Percentiles rank a stretch among this genome's conserved stretches.
These are phyloP conservation scores for Excalfactoria chinensis DNA, from an alignment of 2,113 vertebrate species.

Conservation along the genomic window DNA sequence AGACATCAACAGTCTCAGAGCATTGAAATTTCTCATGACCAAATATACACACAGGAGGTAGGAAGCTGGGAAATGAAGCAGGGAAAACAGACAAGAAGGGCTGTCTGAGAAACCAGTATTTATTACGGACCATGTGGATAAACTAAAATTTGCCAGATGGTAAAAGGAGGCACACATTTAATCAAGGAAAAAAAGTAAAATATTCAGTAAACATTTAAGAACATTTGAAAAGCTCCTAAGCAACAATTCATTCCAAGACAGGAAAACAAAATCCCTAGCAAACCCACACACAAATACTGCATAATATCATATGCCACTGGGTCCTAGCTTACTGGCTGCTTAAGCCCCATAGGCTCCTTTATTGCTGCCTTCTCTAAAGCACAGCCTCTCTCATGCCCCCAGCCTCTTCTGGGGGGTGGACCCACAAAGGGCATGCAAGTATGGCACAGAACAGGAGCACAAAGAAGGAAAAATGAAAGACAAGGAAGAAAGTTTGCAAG, in stretches of 20 bases:
- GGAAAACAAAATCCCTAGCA: background rate
- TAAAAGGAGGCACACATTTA: background rate
- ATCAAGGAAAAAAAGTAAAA: background rate
- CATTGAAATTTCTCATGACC: background rate
- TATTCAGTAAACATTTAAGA: background rate
- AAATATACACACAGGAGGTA: background rate
- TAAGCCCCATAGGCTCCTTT: background rate
- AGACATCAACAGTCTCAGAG: background rate
- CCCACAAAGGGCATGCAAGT: background rate
- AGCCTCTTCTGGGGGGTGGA: background rate
- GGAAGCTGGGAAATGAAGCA: background rate
- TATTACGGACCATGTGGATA: background rate
- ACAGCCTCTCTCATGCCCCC: background rate
- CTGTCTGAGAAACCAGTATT: background rate
- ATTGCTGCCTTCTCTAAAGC: background rate
- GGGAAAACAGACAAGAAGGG: background rate
- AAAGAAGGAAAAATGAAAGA: background rate
- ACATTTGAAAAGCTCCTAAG: background rate
- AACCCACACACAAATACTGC: accelerated
- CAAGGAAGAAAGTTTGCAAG: background rate
- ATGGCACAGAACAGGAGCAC: accelerated
- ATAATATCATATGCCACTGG: background rate
- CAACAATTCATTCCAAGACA: background rate
- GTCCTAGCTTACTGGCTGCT: background rate
- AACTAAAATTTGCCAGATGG: background rate